A percentile compares a stretch with the other conserved stretches of the same genome.
Evolutionary conservation across 2,113 vertebrate genomes (phyloP).

Genomic region (Eulemur rufifrons): DNA sequence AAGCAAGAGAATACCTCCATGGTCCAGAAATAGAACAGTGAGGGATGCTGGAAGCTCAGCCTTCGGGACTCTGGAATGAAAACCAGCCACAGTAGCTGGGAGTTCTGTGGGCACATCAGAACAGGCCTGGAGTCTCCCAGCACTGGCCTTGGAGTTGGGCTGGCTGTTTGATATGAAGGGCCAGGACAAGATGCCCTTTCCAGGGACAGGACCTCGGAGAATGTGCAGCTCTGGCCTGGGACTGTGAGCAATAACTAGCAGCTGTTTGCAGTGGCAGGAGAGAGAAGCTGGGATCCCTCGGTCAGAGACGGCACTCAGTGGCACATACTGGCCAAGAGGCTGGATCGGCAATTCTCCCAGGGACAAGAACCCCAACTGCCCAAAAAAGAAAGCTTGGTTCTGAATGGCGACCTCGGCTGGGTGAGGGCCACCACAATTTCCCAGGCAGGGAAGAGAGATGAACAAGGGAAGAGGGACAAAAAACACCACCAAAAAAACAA

Average conservation of each 20-base stretch:
- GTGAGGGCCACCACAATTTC: not conserved
- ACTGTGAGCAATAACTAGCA: not conserved
- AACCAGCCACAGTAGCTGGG: not conserved
- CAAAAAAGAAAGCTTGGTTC: not conserved
- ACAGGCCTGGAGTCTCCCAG: not conserved
- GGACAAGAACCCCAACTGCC: not conserved
- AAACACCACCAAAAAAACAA: too few species aligned
- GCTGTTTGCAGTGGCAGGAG: too few species aligned
- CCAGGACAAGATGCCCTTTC: not conserved
- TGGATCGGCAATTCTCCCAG: not conserved
- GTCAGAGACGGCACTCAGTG: fast-evolving
- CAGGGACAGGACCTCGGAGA: not conserved
- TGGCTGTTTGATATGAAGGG: not conserved
- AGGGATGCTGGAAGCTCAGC: too few species aligned
- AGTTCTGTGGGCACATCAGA: fast-evolving
- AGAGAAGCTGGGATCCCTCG: not conserved
- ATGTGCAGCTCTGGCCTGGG: not conserved
- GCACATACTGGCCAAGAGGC: not conserved
- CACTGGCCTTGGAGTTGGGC: fast-evolving
- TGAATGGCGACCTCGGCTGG: not conserved
- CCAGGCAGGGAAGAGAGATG: not conserved
- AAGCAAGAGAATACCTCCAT: not conserved
- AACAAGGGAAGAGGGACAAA: not conserved
- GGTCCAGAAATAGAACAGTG: not conserved
- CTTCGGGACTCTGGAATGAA: not conserved